A percentile compares a stretch with the other conserved stretches of the same genome.
These are phyloP conservation scores for Macroteleia sp. DNA, from an alignment of 2,888 invertebrate species.

Conservation along the genomic window DNA sequence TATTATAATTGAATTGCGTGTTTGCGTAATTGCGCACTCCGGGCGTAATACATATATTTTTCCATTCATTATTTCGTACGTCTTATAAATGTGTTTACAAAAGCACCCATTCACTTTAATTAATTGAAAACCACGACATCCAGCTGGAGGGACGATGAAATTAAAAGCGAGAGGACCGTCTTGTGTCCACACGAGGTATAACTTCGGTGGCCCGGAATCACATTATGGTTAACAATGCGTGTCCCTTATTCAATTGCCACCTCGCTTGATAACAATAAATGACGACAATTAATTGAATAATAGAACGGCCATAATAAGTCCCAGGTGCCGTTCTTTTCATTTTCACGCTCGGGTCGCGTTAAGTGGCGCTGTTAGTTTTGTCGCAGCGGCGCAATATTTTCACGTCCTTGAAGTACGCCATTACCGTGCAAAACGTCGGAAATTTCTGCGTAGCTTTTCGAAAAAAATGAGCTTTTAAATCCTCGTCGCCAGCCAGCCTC, in stretches of 20 bases:
- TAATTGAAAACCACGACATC: too few species aligned
- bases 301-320: conserved; percentile 78
- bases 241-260: conserved; percentile 74
- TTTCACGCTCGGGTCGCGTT: conserved; percentile 68
- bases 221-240: conserved; percentile 75
- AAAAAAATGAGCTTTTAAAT: conserved; percentile 62
- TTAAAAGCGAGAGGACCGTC: too few species aligned
- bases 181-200: too few species aligned
- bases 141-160: too few species aligned
- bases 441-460: conserved; percentile 51
- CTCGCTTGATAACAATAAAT: conserved; percentile 74
- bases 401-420: conserved; percentile 76
- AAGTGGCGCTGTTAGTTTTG: conserved; percentile 73
- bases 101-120: too few species aligned
- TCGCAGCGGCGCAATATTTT: conserved; percentile 77
- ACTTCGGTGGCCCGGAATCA: too few species aligned
- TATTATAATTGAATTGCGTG: too few species aligned
- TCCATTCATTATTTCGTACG: too few species aligned
- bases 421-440: conserved; percentile 61
- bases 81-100: too few species aligned
- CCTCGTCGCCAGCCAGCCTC: conserved; percentile 19
- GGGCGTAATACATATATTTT: too few species aligned
- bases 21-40: too few species aligned
- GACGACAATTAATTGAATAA: conserved; percentile 79
- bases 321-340: conserved; percentile 71